A percentile compares a stretch with the other conserved stretches of the same genome.
These are phyloP conservation scores for Ardeotis arabs DNA, from an alignment of 2,113 vertebrate species.

Conservation along the genomic window DNA sequence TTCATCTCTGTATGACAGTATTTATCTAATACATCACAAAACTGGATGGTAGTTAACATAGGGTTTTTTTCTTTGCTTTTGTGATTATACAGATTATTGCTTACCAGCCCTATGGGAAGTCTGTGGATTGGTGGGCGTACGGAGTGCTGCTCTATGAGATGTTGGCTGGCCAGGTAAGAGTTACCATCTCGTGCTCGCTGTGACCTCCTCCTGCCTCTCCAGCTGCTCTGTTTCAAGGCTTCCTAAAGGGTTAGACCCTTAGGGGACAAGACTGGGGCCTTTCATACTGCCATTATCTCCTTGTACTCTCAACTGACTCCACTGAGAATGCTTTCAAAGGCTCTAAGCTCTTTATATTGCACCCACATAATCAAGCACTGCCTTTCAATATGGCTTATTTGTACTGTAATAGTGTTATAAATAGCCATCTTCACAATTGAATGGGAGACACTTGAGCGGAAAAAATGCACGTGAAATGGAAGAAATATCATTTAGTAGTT, in stretches of 20 bases:
- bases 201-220: background rate
- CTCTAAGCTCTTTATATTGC: conserved; percentile 40
- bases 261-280: background rate
- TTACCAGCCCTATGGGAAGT: conserved; percentile 95
- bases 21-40: background rate
- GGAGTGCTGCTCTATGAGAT: conserved; percentile 97
- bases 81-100: conserved; percentile 88
- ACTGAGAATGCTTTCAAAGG: background rate
- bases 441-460: conserved; percentile 28
- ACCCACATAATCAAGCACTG: conserved; percentile 14
- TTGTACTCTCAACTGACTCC: conserved; percentile 2
- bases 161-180: conserved; percentile 95
- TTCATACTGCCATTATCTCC: background rate
- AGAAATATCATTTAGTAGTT: conserved; percentile 13
- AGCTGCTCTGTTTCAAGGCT: background rate
- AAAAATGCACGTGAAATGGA: conserved; percentile 30
- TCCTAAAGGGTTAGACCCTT: background rate
- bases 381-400: conserved; percentile 22
- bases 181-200: fast-evolving
- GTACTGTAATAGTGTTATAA: conserved; percentile 48
- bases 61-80: background rate
- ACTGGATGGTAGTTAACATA: background rate
- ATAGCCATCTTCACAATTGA: conserved; percentile 26
- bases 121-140: conserved; percentile 98
- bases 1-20: background rate